Conservation (phyloP, 37 sponge, comb jelly and placozoan species). For the Amphimedon queenslandica region DNA sequence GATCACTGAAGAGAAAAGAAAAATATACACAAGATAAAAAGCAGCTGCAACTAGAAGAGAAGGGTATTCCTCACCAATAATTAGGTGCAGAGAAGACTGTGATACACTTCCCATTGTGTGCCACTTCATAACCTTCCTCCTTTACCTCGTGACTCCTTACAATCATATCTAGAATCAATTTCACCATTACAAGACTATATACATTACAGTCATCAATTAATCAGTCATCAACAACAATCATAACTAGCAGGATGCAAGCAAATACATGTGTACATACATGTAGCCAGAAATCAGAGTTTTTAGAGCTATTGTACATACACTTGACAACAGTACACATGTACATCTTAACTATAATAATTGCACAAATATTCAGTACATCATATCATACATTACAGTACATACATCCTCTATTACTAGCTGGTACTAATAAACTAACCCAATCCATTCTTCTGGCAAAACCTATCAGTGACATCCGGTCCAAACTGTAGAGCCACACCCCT, state of each 20-base stretch:
- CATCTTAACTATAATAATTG: too few relatives aligned
- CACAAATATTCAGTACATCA: too few relatives aligned
- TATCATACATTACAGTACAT: background rate
- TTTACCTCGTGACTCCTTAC: constrained; percentile 97
- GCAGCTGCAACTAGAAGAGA: too few relatives aligned
- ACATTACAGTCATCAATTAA: too few relatives aligned
- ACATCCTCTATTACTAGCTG: too few relatives aligned
- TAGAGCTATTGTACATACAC: too few relatives aligned
- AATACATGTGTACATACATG: too few relatives aligned
- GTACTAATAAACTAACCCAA: constrained; percentile 43
- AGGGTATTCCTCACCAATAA: constrained; percentile 70
- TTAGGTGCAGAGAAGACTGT: constrained; percentile 99
- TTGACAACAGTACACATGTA: too few relatives aligned
- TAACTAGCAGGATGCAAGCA: too few relatives aligned
- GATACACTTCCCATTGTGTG: constrained; percentile 90
- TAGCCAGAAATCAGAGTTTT: too few relatives aligned
- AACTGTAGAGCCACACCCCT: constrained; percentile 97
- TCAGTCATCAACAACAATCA: too few relatives aligned
- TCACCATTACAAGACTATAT: too few relatives aligned
- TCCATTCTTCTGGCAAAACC: constrained; percentile 69
- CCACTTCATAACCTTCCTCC: constrained; percentile 93
- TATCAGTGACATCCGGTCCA: constrained; percentile 91
- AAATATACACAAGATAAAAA: background rate
- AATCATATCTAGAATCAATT: constrained; percentile 54
- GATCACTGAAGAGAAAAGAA: constrained; percentile 55